Evolutionary conservation across 2,113 vertebrate species (phyloP).

Genomic region (Azemiops feae): DNA sequence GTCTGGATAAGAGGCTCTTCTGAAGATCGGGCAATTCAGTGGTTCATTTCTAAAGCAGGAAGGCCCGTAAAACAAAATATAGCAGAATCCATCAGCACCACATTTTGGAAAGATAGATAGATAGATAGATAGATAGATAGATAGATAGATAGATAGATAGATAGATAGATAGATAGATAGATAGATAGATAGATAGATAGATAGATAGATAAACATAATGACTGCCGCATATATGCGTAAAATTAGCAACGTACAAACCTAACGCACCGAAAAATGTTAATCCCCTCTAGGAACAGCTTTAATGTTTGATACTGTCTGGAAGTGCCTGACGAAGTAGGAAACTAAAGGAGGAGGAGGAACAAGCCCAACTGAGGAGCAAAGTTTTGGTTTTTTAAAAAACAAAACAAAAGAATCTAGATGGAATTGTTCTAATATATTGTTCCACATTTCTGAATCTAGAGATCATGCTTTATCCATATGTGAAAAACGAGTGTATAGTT

Average conservation of each 20-base stretch:
- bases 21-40: not conserved
- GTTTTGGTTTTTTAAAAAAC: no score
- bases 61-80: not conserved
- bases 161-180: no score
- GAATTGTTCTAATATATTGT: not conserved
- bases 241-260: not conserved
- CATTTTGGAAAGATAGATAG: not conserved
- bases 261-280: not conserved
- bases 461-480: not conserved
- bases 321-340: not conserved
- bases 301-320: not conserved
- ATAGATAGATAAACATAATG: not conserved
- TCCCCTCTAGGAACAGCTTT: not conserved
- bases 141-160: no score
- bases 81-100: not conserved
- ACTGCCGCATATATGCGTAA: not conserved
- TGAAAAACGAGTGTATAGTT: not conserved
- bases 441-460: not conserved
- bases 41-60: not conserved
- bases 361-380: not conserved
- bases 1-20: not conserved
- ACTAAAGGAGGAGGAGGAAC: no score
- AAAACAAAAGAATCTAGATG: not conserved
- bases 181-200: no score
- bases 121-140: no score